A percentile compares a stretch with the other conserved stretches of the same genome.
These are phyloP conservation scores for Sander vitreus DNA, from an alignment of 2,113 vertebrate genomes.

Conservation along the genomic window DNA sequence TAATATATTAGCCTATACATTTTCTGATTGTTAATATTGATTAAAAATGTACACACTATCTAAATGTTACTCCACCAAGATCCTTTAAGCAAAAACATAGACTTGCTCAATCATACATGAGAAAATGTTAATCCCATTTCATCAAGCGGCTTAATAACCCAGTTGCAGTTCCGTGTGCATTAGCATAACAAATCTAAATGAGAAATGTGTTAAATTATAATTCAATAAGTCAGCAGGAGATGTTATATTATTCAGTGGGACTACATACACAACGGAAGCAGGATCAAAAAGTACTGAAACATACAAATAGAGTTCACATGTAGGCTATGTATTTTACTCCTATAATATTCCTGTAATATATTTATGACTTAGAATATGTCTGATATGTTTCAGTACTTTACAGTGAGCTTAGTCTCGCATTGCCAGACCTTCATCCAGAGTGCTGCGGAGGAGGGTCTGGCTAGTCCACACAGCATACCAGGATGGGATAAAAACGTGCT, in stretches of 20 bases:
- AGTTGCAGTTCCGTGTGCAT: not conserved
- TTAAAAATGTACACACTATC: too few species aligned
- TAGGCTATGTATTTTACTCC: not conserved
- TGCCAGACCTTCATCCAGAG: too few species aligned
- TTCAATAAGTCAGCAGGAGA: not conserved
- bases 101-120: not conserved
- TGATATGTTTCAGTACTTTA: not conserved
- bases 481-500: too few species aligned
- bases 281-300: not conserved
- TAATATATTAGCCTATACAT: too few species aligned
- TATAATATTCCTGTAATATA: not conserved
- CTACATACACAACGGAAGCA: not conserved
- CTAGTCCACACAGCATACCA: too few species aligned
- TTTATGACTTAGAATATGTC: not conserved
- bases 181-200: not conserved
- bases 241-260: not conserved
- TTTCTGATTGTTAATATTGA: too few species aligned
- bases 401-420: not conserved
- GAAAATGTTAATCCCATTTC: not conserved
- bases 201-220: not conserved
- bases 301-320: not conserved
- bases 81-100: too few species aligned
- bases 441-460: too few species aligned
- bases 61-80: not conserved
- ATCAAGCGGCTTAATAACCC: not conserved